Conservation (phyloP, 2,888 invertebrate species). For the Microctonus brassicae region DNA sequence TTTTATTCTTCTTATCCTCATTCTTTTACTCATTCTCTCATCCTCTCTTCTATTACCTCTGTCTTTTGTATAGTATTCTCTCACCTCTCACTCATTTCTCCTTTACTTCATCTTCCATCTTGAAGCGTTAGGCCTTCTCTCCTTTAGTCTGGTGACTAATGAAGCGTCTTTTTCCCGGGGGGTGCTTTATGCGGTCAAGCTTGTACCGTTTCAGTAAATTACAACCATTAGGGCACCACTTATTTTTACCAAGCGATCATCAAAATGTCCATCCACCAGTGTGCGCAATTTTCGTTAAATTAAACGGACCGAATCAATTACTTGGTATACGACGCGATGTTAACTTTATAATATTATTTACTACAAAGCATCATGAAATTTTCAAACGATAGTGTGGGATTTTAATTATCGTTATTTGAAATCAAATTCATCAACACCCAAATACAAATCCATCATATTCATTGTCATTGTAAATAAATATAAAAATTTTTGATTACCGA, state of each 20-base stretch:
- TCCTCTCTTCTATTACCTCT: neutral
- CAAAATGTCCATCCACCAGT: conserved; percentile 54
- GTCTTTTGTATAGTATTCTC: too few species aligned
- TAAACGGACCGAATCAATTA: conserved; percentile 67
- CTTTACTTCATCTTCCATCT: conserved; percentile 11
- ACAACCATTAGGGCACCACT: conserved; percentile 66
- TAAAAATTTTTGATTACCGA: too few species aligned
- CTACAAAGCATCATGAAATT: neutral
- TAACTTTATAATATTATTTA: neutral
- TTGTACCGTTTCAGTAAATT: conserved; percentile 63
- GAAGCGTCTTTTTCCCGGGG: conserved; percentile 56
- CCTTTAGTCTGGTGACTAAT: conserved; percentile 50
- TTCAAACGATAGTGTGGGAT: too few species aligned
- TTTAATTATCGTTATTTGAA: too few species aligned
- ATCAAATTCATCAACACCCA: too few species aligned
- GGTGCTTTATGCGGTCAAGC: conserved; percentile 58
- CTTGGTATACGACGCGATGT: conserved; percentile 36
- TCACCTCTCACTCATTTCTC: neutral
- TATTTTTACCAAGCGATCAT: conserved; percentile 59
- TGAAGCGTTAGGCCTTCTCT: conserved; percentile 20
- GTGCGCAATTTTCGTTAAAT: conserved; percentile 65
- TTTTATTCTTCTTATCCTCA: neutral
- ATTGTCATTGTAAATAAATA: too few species aligned
- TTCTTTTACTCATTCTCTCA: conserved; percentile 4
- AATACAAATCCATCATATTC: too few species aligned